Conservation (phyloP, 1,140 invertebrate species). For the Drosophila quadrilineata region DNA sequence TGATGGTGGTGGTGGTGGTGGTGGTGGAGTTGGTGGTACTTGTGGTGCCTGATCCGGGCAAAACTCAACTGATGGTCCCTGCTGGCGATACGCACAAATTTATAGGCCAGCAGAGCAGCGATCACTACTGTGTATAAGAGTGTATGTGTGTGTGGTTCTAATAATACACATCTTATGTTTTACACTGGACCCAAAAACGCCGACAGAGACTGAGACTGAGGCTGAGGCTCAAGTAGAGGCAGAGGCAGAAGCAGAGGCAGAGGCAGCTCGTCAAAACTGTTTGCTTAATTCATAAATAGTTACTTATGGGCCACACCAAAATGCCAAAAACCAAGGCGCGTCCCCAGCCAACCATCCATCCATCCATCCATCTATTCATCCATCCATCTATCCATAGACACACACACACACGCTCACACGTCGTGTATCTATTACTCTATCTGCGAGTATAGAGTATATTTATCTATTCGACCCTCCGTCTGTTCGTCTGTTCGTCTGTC, state of each 20-base stretch:
- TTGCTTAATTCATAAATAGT: conserved; percentile 78
- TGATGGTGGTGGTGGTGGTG: conserved; percentile 30
- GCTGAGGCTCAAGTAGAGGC: too few relatives aligned
- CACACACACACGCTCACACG: background rate
- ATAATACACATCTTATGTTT: conserved; percentile 39
- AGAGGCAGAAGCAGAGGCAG: background rate
- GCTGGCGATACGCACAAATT: conserved; percentile 61
- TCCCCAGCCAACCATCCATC: conserved; percentile 12
- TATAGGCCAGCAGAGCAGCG: conserved; percentile 54
- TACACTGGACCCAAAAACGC: background rate
- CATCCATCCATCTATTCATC: conserved; percentile 7
- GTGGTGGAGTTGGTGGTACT: conserved; percentile 33
- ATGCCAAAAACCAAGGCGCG: conserved; percentile 53
- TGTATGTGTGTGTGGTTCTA: conserved; percentile 54
- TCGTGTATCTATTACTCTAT: background rate
- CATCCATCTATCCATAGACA: background rate
- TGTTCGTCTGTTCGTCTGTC: background rate
- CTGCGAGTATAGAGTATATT: background rate
- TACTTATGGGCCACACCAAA: conserved; percentile 58
- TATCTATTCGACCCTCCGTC: background rate
- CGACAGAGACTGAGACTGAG: background rate
- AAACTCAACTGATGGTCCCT: conserved; percentile 75
- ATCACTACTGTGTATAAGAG: background rate
- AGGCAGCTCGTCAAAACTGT: conserved; percentile 29
- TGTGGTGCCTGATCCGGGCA: conserved; percentile 37